Conservation (phyloP, 2,888 invertebrate genomes). For the Andricus quercusramuli region DNA sequence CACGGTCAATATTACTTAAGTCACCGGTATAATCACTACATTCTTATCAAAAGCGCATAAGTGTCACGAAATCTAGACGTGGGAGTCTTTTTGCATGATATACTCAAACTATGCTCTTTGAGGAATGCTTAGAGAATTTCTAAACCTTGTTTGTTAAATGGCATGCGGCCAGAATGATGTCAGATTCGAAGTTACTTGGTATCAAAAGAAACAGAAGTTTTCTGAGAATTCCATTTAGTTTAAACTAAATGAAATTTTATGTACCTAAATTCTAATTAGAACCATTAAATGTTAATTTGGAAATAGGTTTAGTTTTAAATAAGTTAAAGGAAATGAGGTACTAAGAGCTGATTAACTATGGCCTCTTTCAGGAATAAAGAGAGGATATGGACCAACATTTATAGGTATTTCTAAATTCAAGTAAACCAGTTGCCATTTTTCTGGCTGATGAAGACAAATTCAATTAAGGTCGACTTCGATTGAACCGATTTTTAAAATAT, state of each 20-base stretch:
- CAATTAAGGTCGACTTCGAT: no score
- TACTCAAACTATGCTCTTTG: slow-evolving; percentile 6
- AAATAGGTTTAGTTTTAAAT: neutral
- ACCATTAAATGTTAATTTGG: neutral
- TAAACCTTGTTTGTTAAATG: slow-evolving; percentile 14
- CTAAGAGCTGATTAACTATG: neutral
- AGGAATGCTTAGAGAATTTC: slow-evolving; percentile 19
- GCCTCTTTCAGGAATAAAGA: neutral
- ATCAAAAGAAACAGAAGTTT: neutral
- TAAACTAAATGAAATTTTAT: neutral
- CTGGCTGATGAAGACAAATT: no score
- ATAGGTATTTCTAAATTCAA: neutral
- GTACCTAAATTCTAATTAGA: neutral
- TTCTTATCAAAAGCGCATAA: slow-evolving; percentile 37
- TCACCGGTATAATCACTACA: slow-evolving; percentile 47
- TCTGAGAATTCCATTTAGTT: neutral
- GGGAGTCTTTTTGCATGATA: slow-evolving; percentile 29
- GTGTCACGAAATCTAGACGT: slow-evolving; percentile 37
- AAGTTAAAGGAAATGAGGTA: neutral
- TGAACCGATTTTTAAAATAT: no score
- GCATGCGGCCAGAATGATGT: neutral
- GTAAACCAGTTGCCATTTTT: neutral
- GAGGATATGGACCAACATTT: neutral
- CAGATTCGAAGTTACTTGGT: neutral
- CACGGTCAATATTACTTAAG: slow-evolving; percentile 46